These are phyloP conservation scores for Steinernema carpocapsae DNA, from an alignment of 2,888 invertebrate genomes.

Conservation along the genomic window DNA sequence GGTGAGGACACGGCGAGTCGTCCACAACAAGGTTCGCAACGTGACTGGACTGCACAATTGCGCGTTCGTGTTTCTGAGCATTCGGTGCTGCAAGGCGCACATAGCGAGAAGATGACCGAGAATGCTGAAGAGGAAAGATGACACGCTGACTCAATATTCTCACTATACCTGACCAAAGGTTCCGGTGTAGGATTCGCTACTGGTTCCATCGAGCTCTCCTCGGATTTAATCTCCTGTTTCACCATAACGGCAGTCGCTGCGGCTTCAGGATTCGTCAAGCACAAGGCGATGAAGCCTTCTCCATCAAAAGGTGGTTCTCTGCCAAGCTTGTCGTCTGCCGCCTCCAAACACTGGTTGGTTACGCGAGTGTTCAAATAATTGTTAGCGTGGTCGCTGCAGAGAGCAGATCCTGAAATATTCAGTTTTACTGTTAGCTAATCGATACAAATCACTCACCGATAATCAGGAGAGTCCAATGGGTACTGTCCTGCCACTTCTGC, in stretches of 20 bases:
- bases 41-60: neutral
- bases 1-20: neutral
- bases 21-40: neutral
- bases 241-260: no score
- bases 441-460: conserved; percentile 67
- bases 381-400: neutral
- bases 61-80: neutral
- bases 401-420: neutral
- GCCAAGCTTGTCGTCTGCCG: neutral
- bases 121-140: no score
- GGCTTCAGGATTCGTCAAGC: conserved; percentile 4
- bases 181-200: neutral
- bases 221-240: no score
- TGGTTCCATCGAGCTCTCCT: no score
- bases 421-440: neutral
- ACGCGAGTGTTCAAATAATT: neutral
- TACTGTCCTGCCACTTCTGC: conserved; percentile 81
- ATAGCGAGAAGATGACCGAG: neutral
- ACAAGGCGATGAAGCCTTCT: neutral
- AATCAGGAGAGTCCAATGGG: conserved; percentile 86
- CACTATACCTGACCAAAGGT: conserved; percentile 2
- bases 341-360: conserved; percentile 5
- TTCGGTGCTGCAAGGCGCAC: neutral
- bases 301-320: neutral
- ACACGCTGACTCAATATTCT: no score